phyloP scores from a whole-genome alignment of 2,888 invertebrate genomes.

The Eupithecia tripunctaria region DNA sequence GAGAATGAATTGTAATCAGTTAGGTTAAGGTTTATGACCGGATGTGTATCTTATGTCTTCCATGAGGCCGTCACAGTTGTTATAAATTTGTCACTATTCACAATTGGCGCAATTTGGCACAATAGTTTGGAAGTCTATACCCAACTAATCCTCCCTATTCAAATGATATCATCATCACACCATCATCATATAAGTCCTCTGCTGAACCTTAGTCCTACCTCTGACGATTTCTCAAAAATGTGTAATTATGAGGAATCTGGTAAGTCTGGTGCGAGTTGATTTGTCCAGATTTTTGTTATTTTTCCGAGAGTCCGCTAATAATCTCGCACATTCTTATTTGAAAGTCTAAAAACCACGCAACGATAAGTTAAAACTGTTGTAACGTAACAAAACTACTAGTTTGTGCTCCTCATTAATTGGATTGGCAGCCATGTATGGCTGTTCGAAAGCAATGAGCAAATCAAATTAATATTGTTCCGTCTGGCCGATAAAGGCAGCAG shows the following conservation, averaged over 20 bases:
- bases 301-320: background rate
- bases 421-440: conserved; percentile 29
- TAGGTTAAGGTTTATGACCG: background rate
- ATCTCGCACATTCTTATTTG: background rate
- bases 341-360: background rate
- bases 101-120: too few species aligned
- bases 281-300: background rate
- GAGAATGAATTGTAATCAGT: background rate
- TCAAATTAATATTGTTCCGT: conserved; percentile 40
- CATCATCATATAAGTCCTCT: too few species aligned
- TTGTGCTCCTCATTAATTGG: conserved; percentile 25
- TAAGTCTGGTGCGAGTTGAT: background rate
- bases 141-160: background rate
- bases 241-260: background rate
- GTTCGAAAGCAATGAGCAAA: conserved; percentile 38
- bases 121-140: too few species aligned
- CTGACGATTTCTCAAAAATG: background rate
- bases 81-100: background rate
- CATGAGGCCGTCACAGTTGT: background rate
- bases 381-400: conserved; percentile 3
- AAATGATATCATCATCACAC: background rate
- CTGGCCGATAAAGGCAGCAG: conserved; percentile 42
- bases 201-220: background rate
- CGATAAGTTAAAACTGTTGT: background rate
- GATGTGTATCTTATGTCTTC: background rate